Evolutionary conservation across 35 echinoderm and acorn worm species (phyloP), one percentile per base, ranked within the genome.

Genomic region (Antedon bifida): DNA sequence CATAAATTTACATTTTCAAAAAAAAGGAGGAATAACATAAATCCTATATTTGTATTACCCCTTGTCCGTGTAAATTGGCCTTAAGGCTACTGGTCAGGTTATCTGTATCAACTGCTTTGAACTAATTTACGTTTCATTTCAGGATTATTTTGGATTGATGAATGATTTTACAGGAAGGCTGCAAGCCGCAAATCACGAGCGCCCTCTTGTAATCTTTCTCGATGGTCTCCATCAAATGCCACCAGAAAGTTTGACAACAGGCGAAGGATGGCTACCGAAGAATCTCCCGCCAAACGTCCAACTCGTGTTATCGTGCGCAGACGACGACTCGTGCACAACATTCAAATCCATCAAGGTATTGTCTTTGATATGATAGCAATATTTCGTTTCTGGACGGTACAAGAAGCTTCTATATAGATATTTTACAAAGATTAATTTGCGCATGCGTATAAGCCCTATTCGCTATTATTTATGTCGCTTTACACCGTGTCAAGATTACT

Each of bases 121-220:
- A n/a, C n/a, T n/a, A n/a, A n/a, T n/a, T n/a, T n/a, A n/a, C n/a
- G 77, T 84, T 34, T 32, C 23, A n/a, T 26, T 19, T 13, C 34
- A 96, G 94, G 94, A 97, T 39, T 89, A 84, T 75, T 79, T 85
- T 78, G 94, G 89, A 21, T 75, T 89, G 13, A 78, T 97, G 30
- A 97, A 97, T 86, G 94, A 97, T 73, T 80, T 97, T 1, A 77
- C 86, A 17, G 82, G 85, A 26, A 86, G 89, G n/a, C 77, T 97
- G 21, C 39, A 44, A 35, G 46, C 82, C 30, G 90, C 90, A 26
- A 78, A 83, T 36, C 33, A 30, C 29, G 46, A 87, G 3, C 77
- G 74, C n/a, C 87, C 94, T 0, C 78, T 97, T 3, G 81, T 92
- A 30, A 84, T 97, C 33, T 92, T 87, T 83, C 23, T 97, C 11